Evolutionary conservation across 2,113 vertebrate species (phyloP).

Genomic region (Chauna torquata): DNA sequence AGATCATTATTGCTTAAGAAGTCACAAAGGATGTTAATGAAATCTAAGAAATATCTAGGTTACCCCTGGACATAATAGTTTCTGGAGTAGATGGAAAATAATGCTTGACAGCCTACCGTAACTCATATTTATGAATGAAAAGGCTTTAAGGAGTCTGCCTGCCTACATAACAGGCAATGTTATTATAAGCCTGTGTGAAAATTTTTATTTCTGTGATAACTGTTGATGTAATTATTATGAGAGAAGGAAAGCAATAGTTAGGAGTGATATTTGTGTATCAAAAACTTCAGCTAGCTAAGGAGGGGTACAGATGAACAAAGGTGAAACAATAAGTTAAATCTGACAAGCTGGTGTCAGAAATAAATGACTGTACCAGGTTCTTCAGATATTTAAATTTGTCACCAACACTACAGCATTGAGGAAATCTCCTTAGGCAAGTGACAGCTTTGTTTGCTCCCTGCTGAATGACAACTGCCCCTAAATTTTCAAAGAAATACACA

Average conservation of each 20-base stretch:
- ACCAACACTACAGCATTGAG: neutral
- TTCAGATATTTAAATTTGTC: constrained; percentile 9
- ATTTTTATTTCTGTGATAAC: neutral
- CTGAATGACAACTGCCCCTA: neutral
- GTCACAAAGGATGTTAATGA: neutral
- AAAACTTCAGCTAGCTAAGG: neutral
- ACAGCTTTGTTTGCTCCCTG: constrained; percentile 9
- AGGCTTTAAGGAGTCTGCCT: neutral
- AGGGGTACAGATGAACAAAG: neutral
- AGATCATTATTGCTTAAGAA: neutral
- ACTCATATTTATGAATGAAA: neutral
- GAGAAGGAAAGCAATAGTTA: neutral
- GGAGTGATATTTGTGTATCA: neutral
- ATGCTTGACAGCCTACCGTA: neutral
- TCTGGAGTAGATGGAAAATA: neutral
- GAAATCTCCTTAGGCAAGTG: neutral
- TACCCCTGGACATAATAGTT: neutral
- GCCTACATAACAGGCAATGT: neutral
- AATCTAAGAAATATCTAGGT: neutral
- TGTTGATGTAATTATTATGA: neutral
- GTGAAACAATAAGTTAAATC: neutral
- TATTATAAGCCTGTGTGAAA: neutral
- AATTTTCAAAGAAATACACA: neutral
- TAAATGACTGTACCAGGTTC: neutral
- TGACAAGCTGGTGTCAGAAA: neutral